These are phyloP conservation scores for Cryptoprocta ferox DNA, from an alignment of 2,797 vertebrate species.

Conservation along the genomic window DNA sequence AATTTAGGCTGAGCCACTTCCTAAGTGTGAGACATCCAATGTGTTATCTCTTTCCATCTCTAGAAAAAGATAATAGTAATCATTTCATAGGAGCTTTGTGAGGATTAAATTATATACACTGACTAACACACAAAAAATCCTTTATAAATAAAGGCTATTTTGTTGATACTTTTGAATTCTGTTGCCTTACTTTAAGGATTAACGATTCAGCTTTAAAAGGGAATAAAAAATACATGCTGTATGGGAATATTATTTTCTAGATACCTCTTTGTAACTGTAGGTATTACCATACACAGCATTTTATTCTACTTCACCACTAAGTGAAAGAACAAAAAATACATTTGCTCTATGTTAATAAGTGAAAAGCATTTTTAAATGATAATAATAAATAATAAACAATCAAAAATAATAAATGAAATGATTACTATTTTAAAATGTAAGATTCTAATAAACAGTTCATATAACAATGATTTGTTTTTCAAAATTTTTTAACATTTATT, in stretches of 20 bases:
- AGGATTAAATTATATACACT: not conserved
- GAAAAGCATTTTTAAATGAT: too few species aligned
- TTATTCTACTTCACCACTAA: not conserved
- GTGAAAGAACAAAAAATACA: not conserved
- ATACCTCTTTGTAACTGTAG: not conserved
- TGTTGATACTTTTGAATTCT: not conserved
- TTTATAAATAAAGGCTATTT: not conserved
- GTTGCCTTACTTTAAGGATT: not conserved
- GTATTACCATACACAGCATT: not conserved
- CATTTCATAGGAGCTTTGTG: not conserved
- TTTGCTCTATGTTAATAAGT: not conserved
- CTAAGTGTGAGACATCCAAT: not conserved
- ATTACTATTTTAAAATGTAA: not conserved
- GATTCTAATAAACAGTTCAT: not conserved
- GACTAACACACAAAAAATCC: not conserved
- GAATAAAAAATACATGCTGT: not conserved
- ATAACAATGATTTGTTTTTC: not conserved
- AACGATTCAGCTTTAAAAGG: not conserved
- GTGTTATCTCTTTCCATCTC: not conserved
- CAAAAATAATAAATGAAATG: too few species aligned
- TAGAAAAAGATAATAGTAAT: not conserved
- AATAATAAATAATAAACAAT: too few species aligned
- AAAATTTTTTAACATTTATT: too few species aligned
- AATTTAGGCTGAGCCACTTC: not conserved
- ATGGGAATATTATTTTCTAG: not conserved